These are phyloP conservation scores for Luffia ferchaultella DNA, from an alignment of 2,888 invertebrate genomes.

Conservation along the genomic window DNA sequence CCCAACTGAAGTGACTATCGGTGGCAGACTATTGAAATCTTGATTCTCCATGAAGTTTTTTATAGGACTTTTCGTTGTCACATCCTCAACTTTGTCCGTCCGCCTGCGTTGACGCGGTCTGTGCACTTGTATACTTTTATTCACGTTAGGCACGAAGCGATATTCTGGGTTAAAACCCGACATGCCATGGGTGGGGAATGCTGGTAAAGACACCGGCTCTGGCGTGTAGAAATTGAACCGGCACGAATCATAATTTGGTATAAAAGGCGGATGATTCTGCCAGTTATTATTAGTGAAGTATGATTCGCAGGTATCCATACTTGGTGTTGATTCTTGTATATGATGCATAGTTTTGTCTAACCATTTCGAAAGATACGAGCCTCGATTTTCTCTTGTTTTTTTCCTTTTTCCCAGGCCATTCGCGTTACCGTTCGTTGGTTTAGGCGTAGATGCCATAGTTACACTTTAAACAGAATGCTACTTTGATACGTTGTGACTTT, in stretches of 20 bases:
- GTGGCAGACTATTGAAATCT: slow-evolving; percentile 75
- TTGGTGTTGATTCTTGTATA: slow-evolving; percentile 43
- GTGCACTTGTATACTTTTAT: slow-evolving; percentile 42
- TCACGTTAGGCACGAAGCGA: slow-evolving; percentile 37
- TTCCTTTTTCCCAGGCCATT: slow-evolving; percentile 55
- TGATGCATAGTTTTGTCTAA: slow-evolving; percentile 56
- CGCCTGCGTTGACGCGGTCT: slow-evolving; percentile 37
- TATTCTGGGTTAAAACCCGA: slow-evolving; percentile 34
- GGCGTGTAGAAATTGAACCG: slow-evolving; percentile 60
- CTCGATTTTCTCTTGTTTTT: slow-evolving; percentile 48
- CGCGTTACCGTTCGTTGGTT: slow-evolving; percentile 47
- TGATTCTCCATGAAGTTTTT: slow-evolving; percentile 48
- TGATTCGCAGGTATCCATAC: slow-evolving; percentile 44
- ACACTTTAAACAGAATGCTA: neutral
- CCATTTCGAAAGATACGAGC: slow-evolving; percentile 57
- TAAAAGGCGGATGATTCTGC: slow-evolving; percentile 39
- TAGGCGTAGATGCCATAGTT: slow-evolving; percentile 53
- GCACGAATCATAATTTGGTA: slow-evolving; percentile 50
- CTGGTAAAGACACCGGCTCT: slow-evolving; percentile 72
- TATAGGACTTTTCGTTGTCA: slow-evolving; percentile 38
- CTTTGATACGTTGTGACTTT: neutral
- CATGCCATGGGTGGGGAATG: slow-evolving; percentile 61
- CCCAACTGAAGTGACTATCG: slow-evolving; percentile 67
- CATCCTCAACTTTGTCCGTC: slow-evolving; percentile 37
- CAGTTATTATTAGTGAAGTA: slow-evolving; percentile 34